These are phyloP conservation scores for Poecilobothrus nobilitatus DNA, from an alignment of 2,888 invertebrate species.

Conservation along the genomic window DNA sequence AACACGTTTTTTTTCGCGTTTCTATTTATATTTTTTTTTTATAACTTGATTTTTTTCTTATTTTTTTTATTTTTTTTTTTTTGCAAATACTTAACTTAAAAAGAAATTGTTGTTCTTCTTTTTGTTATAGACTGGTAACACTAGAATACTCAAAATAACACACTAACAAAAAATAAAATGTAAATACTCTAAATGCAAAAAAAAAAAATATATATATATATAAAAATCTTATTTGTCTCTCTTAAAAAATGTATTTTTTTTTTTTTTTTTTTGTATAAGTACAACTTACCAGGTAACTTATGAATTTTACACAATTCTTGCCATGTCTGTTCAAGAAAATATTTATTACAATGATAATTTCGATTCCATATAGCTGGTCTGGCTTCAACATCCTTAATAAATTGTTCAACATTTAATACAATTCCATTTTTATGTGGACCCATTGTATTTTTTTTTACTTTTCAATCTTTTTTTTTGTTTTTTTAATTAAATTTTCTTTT, in stretches of 20 bases:
- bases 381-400: slow-evolving; percentile 42
- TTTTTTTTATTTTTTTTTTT: too few species aligned
- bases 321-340: slow-evolving; percentile 44
- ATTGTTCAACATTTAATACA: slow-evolving; percentile 42
- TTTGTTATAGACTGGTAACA: neutral
- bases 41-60: too few species aligned
- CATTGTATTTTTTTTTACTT: neutral
- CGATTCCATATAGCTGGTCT: slow-evolving; percentile 45
- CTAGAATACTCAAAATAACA: neutral
- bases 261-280: neutral
- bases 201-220: too few species aligned
- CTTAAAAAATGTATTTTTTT: too few species aligned
- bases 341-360: slow-evolving; percentile 44
- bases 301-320: slow-evolving; percentile 40
- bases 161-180: neutral
- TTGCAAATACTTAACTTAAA: slow-evolving; percentile 17
- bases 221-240: too few species aligned
- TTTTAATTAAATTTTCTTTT: too few species aligned
- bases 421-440: slow-evolving; percentile 25
- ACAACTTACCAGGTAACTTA: slow-evolving; percentile 39
- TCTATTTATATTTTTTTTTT: too few species aligned
- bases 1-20: too few species aligned
- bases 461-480: neutral
- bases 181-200: too few species aligned
- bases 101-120: neutral